Evolutionary conservation across 2,888 invertebrate genomes (phyloP).

Genomic region (Steinernema carpocapsae): DNA sequence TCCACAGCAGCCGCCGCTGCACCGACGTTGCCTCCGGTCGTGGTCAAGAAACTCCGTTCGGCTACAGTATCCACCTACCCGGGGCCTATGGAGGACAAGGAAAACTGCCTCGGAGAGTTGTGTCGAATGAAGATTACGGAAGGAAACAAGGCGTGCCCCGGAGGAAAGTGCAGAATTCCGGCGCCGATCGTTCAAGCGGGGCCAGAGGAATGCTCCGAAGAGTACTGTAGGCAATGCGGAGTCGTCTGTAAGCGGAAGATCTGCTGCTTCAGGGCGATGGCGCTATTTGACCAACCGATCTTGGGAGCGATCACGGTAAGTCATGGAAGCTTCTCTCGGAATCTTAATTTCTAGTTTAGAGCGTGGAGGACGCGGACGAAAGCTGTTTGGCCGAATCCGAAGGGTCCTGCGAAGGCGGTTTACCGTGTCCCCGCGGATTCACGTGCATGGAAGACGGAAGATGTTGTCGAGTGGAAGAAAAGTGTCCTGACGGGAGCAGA

Average conservation of each 20-base stretch:
- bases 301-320: background rate
- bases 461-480: slow-evolving; percentile 49
- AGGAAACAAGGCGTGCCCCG: slow-evolving; percentile 17
- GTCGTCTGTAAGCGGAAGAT: slow-evolving; percentile 20
- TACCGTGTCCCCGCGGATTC: slow-evolving; percentile 54
- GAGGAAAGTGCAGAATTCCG: slow-evolving; percentile 5
- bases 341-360: background rate
- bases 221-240: slow-evolving; percentile 13
- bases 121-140: slow-evolving; percentile 26
- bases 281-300: slow-evolving; percentile 1
- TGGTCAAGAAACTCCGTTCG: slow-evolving; percentile 6
- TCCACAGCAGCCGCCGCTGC: background rate
- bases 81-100: background rate
- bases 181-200: background rate
- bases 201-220: slow-evolving; percentile 22
- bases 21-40: background rate
- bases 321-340: background rate
- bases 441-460: slow-evolving; percentile 51
- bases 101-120: slow-evolving; percentile 24
- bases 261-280: slow-evolving; percentile 17
- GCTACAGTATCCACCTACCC: background rate
- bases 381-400: background rate
- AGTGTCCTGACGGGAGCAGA: slow-evolving; percentile 54
- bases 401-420: slow-evolving; percentile 38
- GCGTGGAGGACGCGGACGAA: background rate